These are phyloP conservation scores for Scopus umbretta DNA, from an alignment of 2,113 vertebrate species.

Conservation along the genomic window DNA sequence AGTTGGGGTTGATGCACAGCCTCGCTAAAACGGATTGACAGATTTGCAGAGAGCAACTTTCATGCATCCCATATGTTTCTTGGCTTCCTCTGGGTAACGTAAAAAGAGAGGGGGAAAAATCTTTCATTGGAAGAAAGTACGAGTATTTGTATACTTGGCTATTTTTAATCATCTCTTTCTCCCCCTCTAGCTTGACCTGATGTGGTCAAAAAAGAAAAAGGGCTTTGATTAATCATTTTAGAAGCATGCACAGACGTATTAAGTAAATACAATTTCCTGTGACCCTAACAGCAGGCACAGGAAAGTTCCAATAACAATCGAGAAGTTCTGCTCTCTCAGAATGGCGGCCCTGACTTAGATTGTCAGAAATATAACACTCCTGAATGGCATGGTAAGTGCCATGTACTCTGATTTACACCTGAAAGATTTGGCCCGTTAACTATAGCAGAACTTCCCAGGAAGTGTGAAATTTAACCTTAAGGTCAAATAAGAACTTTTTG, in stretches of 20 bases:
- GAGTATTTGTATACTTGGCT: not conserved
- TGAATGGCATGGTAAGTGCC: not conserved
- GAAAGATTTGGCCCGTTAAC: not conserved
- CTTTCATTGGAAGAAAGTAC: not conserved
- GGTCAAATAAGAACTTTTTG: not conserved
- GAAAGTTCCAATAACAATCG: not conserved
- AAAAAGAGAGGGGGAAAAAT: not conserved
- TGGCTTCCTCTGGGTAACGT: not conserved
- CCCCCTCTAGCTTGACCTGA: not conserved
- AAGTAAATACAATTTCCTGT: not conserved
- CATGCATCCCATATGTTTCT: conserved; percentile 32
- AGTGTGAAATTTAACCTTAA: not conserved
- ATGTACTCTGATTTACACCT: not conserved
- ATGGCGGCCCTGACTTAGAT: not conserved
- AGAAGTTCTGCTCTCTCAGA: not conserved
- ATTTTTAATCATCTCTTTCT: not conserved
- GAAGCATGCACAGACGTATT: not conserved
- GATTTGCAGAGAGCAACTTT: conserved; percentile 22
- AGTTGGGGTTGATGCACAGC: not conserved
- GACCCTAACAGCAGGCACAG: not conserved
- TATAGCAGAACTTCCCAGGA: not conserved
- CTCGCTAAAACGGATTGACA: not conserved
- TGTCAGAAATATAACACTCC: not conserved
- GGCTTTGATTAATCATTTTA: not conserved
- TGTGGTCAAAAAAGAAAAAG: not conserved